These are phyloP conservation scores for Agapostemon virescens DNA, from an alignment of 2,888 invertebrate genomes.

Conservation along the genomic window DNA sequence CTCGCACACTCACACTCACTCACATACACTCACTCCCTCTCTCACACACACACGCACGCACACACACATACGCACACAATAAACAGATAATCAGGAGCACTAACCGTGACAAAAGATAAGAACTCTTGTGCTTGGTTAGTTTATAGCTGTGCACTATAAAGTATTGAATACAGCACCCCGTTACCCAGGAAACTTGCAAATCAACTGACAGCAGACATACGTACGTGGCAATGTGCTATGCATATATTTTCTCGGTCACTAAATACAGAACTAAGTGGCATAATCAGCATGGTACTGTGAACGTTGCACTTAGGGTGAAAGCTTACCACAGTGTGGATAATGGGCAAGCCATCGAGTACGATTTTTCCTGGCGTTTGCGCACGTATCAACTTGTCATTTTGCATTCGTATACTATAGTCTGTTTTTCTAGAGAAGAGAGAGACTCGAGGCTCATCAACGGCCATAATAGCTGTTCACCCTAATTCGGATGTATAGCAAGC, in stretches of 20 bases:
- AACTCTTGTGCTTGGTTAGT: not conserved
- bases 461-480: not conserved
- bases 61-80: too few species aligned
- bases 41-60: too few species aligned
- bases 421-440: not conserved
- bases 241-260: constrained; percentile 27
- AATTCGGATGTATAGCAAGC: not conserved
- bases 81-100: constrained; percentile 7
- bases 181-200: constrained; percentile 15
- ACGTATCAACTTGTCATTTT: not conserved
- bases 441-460: not conserved
- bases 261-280: constrained; percentile 30
- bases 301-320: constrained; percentile 31
- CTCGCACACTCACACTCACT: not conserved
- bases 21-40: not conserved
- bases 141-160: constrained; percentile 30
- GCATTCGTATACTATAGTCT: not conserved
- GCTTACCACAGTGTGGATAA: constrained; percentile 13
- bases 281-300: constrained; percentile 15
- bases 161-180: constrained; percentile 30
- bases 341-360: constrained; percentile 9
- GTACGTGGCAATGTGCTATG: constrained; percentile 20
- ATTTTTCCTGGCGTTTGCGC: constrained; percentile 1
- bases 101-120: not conserved
- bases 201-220: constrained; percentile 16